phyloP scores from a whole-genome alignment of 1,140 invertebrate species.

The Rhagoletis pomonella region DNA sequence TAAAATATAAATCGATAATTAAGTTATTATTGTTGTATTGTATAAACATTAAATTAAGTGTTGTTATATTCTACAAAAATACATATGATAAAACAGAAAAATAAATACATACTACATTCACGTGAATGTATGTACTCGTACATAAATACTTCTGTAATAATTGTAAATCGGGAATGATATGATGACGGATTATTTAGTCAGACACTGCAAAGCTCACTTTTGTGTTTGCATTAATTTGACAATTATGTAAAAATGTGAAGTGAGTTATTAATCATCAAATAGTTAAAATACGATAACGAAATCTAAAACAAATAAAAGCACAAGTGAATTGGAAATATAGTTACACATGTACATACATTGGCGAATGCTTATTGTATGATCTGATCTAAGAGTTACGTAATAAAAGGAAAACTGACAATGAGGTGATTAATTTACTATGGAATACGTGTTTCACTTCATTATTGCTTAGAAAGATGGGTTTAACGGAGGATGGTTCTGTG shows the following conservation, averaged over 20 bases:
- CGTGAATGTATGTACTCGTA: neutral
- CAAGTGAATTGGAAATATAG: slow-evolving; percentile 28
- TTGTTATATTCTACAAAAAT: too few species aligned
- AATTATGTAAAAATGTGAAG: neutral
- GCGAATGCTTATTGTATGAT: slow-evolving; percentile 8
- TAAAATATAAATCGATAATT: too few species aligned
- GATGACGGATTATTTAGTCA: neutral
- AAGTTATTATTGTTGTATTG: too few species aligned
- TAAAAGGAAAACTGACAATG: neutral
- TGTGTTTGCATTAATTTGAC: neutral
- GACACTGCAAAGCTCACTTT: neutral
- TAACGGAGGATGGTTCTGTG: too few species aligned
- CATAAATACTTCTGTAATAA: neutral
- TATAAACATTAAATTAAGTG: too few species aligned
- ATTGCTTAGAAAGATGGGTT: neutral
- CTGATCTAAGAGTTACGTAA: neutral
- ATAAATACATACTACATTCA: neutral
- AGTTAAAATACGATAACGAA: neutral
- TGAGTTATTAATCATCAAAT: neutral
- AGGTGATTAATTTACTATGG: slow-evolving; percentile 17
- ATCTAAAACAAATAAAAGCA: slow-evolving; percentile 49
- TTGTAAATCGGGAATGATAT: neutral
- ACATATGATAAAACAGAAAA: too few species aligned
- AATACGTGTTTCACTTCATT: neutral
- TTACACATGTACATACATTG: neutral